A percentile compares a stretch with the other conserved stretches of the same genome.
Conservation (phyloP, 37 sponge, comb jelly and placozoan species). For the Chondrilla cf. caribensis region DNA sequence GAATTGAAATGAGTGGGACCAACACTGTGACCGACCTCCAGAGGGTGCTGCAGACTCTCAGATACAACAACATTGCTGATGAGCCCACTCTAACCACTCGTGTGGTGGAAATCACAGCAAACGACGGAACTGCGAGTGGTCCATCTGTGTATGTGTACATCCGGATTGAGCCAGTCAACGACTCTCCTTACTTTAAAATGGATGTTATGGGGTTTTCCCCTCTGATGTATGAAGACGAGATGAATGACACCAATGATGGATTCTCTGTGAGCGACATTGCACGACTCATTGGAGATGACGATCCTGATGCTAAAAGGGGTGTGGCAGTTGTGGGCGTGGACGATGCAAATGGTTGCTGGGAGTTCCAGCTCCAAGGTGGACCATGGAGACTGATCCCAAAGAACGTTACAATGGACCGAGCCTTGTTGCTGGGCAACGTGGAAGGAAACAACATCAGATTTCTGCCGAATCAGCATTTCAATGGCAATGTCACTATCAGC, state of each 20-base stretch:
- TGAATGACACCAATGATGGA: constrained; percentile 39
- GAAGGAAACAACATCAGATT: constrained; percentile 17
- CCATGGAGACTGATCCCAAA: constrained; percentile 22
- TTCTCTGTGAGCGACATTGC: constrained; percentile 29
- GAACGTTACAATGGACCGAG: neutral
- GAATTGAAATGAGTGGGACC: constrained; percentile 55
- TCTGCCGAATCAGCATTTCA: constrained; percentile 30
- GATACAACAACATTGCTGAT: constrained; percentile 80
- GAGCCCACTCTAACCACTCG: constrained; percentile 66
- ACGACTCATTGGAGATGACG: constrained; percentile 66
- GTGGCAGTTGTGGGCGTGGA: constrained; percentile 56
- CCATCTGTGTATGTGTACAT: constrained; percentile 41
- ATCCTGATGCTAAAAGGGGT: constrained; percentile 51
- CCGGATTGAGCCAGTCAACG: constrained; percentile 77
- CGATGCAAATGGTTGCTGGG: constrained; percentile 41
- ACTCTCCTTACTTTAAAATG: constrained; percentile 70
- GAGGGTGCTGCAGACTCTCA: constrained; percentile 61
- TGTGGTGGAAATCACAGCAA: constrained; percentile 41
- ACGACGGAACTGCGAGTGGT: constrained; percentile 54
- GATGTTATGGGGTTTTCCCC: constrained; percentile 27
- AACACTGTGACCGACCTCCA: constrained; percentile 59
- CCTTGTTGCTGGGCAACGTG: neutral
- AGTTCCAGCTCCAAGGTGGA: constrained; percentile 40
- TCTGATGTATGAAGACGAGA: constrained; percentile 60
- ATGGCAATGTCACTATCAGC: constrained; percentile 31